Percentiles rank a stretch among this genome's conserved stretches.
phyloP scores from a whole-genome alignment of 2,888 invertebrate species.

The Gastrophysa polygoni region DNA sequence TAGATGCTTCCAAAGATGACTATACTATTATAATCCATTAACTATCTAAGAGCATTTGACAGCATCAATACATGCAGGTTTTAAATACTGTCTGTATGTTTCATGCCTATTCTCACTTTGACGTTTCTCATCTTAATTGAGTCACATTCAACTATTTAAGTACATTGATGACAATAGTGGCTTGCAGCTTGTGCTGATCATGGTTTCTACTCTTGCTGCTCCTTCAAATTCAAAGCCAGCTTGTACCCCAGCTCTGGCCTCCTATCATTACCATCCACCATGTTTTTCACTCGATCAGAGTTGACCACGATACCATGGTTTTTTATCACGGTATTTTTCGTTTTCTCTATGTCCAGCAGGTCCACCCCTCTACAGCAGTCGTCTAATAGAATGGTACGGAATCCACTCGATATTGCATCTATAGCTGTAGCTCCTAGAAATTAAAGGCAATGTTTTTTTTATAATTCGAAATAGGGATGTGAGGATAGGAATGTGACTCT shows the following conservation, averaged over 20 bases:
- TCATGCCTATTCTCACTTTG: too few species aligned
- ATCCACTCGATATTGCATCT: constrained; percentile 85
- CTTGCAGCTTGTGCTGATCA: not conserved
- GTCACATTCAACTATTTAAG: not conserved
- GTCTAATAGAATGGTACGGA: constrained; percentile 84
- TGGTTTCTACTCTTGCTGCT: constrained; percentile 20
- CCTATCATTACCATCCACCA: constrained; percentile 86
- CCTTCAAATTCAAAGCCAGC: constrained; percentile 78
- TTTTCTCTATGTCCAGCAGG: constrained; percentile 81
- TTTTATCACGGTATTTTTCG: constrained; percentile 72
- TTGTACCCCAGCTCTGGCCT: constrained; percentile 87
- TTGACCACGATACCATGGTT: constrained; percentile 80
- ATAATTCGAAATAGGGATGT: too few species aligned
- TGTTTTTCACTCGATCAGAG: constrained; percentile 77
- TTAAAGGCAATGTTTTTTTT: too few species aligned
- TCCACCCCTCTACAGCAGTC: constrained; percentile 90
- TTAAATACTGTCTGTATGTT: too few species aligned
- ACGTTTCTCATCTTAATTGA: not conserved
- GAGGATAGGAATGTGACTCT: too few species aligned
- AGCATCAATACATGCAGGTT: too few species aligned
- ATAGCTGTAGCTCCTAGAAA: constrained; percentile 78
- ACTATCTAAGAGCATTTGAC: too few species aligned
- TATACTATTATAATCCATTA: too few species aligned
- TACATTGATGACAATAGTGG: too few species aligned
- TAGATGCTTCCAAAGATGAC: too few species aligned